These are phyloP conservation scores for Drosophila subobscura DNA, from an alignment of 1,140 invertebrate genomes.

Conservation along the genomic window DNA sequence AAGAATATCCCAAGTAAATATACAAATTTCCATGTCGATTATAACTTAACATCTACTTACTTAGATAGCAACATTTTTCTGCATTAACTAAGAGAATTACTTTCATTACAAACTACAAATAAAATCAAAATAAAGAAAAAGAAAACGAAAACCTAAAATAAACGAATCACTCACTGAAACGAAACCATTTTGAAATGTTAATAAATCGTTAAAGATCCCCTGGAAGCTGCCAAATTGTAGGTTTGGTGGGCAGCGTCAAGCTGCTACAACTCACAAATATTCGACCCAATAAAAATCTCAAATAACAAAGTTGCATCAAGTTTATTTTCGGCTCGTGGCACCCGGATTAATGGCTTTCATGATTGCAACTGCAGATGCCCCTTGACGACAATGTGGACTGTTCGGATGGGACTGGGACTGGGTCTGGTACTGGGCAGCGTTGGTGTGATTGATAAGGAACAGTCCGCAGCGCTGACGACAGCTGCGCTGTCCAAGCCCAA, in stretches of 20 bases:
- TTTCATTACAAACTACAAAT: conserved; percentile 47
- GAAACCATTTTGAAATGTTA: conserved; percentile 59
- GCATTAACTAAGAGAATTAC: conserved; percentile 49
- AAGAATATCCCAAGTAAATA: conserved; percentile 55
- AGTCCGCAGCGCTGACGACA: conserved; percentile 11
- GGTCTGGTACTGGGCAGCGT: background rate
- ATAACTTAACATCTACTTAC: conserved; percentile 69
- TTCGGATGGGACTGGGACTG: too few relatives aligned
- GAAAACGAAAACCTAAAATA: conserved; percentile 46
- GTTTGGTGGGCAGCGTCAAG: too few relatives aligned
- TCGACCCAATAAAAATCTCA: conserved; percentile 44
- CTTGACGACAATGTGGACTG: conserved; percentile 56
- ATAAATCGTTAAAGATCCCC: conserved; percentile 30
- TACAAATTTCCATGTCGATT: conserved; percentile 73
- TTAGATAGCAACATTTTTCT: conserved; percentile 81
- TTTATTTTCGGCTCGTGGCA: conserved; percentile 1
- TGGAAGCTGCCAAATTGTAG: conserved; percentile 19
- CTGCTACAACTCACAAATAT: conserved; percentile 36
- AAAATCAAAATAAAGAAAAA: conserved; percentile 34
- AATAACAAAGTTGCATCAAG: conserved; percentile 42
- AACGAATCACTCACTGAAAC: conserved; percentile 40
- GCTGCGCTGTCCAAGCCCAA: conserved; percentile 12
- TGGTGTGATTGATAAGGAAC: conserved; percentile 34
- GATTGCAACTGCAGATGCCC: conserved; percentile 34
- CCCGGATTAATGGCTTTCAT: conserved; percentile 12